A percentile compares a stretch with the other conserved stretches of the same genome.
These are phyloP conservation scores for Oryzaephilus surinamensis DNA, from an alignment of 1,140 invertebrate species.

Conservation along the genomic window DNA sequence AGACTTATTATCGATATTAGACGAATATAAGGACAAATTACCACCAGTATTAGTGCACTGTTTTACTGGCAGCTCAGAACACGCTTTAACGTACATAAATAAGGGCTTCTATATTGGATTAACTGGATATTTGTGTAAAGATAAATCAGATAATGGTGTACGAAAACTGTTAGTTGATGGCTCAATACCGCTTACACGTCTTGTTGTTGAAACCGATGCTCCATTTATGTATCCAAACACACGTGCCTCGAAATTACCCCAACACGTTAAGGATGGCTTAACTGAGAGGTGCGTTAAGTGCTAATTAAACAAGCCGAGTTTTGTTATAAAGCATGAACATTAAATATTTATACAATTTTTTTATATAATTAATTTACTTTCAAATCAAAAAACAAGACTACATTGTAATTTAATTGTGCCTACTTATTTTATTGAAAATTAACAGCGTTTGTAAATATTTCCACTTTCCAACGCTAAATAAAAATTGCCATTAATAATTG, in stretches of 20 bases:
- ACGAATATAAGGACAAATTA: conserved; percentile 47
- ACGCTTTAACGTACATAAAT: conserved; percentile 77
- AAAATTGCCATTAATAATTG: too few species aligned
- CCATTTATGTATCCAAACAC: conserved; percentile 96
- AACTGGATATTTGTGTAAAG: conserved; percentile 87
- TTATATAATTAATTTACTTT: neutral
- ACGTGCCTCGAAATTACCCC: conserved; percentile 79
- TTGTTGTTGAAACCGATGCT: conserved; percentile 85
- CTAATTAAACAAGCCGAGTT: too few species aligned
- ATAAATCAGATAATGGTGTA: conserved; percentile 84
- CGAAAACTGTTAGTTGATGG: conserved; percentile 71
- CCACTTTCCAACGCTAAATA: too few species aligned
- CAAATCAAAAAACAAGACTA: too few species aligned
- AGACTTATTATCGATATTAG: conserved; percentile 58
- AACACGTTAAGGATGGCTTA: conserved; percentile 73
- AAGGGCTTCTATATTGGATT: conserved; percentile 80
- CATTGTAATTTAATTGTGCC: neutral
- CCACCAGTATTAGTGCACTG: conserved; percentile 84
- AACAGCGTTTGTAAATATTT: too few species aligned
- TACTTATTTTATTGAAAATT: too few species aligned
- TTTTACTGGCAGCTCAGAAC: conserved; percentile 79
- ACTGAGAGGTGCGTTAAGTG: conserved; percentile 59
- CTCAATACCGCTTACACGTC: conserved; percentile 67
- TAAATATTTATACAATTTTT: too few species aligned
- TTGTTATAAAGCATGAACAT: too few species aligned